A percentile compares a stretch with the other conserved stretches of the same genome.
Evolutionary conservation across 2,888 invertebrate genomes (phyloP).

Genomic region (Boloria selene): DNA sequence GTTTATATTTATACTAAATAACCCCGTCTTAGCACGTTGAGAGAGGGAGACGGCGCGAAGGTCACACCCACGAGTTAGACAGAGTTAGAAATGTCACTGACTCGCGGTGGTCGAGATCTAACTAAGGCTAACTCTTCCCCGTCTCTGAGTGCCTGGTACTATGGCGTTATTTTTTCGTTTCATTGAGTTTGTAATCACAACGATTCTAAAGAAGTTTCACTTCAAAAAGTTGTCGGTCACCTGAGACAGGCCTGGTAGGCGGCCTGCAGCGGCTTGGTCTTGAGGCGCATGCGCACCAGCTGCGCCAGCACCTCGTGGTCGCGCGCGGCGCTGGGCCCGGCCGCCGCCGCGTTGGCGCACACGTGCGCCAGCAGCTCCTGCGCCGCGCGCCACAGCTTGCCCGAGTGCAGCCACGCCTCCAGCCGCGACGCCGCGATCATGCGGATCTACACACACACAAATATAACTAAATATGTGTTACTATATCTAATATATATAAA

Average conservation of each 20-base stretch:
- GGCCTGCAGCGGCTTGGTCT: constrained; percentile 95
- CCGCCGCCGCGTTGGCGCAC: constrained; percentile 92
- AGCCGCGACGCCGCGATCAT: constrained; percentile 90
- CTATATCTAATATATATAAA: too few species aligned
- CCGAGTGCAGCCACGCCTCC: constrained; percentile 97
- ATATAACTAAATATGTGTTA: background rate
- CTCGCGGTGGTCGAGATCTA: too few species aligned
- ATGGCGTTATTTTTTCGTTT: too few species aligned
- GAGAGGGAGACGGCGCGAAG: too few species aligned
- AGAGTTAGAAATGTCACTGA: too few species aligned
- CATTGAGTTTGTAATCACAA: too few species aligned
- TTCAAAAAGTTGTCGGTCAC: background rate
- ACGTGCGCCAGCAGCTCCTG: constrained; percentile 95
- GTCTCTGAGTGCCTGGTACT: too few species aligned
- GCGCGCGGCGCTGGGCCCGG: constrained; percentile 80
- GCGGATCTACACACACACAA: constrained; percentile 79
- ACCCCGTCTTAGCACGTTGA: too few species aligned
- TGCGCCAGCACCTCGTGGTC: constrained; percentile 91
- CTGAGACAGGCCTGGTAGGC: constrained; percentile 92
- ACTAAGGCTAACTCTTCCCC: too few species aligned
- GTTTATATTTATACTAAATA: too few species aligned
- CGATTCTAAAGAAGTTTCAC: too few species aligned
- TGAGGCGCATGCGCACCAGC: constrained; percentile 94
- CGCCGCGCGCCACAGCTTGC: constrained; percentile 95
- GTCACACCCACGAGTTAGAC: too few species aligned